These are phyloP conservation scores for Serinus canaria DNA, from an alignment of 2,113 vertebrate species.

Conservation along the genomic window DNA sequence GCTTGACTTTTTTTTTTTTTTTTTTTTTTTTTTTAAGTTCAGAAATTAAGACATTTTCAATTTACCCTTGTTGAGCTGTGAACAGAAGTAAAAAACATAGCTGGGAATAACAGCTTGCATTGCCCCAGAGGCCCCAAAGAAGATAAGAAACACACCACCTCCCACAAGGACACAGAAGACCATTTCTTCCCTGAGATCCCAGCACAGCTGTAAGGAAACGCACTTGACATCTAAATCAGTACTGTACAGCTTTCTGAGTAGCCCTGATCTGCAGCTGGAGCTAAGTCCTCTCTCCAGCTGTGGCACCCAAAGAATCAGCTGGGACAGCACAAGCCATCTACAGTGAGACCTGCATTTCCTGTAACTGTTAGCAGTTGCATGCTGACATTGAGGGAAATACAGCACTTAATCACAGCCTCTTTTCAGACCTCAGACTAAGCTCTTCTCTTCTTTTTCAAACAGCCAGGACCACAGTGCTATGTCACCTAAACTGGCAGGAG, in stretches of 20 bases:
- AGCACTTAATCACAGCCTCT: neutral
- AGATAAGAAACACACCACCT: neutral
- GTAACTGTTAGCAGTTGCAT: neutral
- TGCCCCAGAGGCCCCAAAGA: neutral
- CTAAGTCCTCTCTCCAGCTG: neutral
- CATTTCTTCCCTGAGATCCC: neutral
- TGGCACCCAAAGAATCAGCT: neutral
- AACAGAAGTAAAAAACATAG: neutral
- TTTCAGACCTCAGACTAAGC: neutral
- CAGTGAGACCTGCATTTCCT: neutral
- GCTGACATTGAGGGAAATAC: neutral
- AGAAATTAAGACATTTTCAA: neutral
- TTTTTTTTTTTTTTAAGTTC: neutral
- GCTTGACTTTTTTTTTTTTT: neutral
- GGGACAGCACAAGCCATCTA: neutral
- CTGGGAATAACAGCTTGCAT: neutral
- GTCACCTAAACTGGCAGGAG: neutral
- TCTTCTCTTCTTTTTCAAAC: neutral
- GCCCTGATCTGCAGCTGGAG: neutral
- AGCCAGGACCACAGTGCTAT: neutral
- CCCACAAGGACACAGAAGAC: neutral
- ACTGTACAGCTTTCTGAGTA: neutral
- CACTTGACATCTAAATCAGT: neutral
- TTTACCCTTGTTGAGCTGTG: neutral
- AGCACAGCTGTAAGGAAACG: neutral